These are phyloP conservation scores for Spea bombifrons DNA, from an alignment of 2,113 vertebrate species.

Conservation along the genomic window DNA sequence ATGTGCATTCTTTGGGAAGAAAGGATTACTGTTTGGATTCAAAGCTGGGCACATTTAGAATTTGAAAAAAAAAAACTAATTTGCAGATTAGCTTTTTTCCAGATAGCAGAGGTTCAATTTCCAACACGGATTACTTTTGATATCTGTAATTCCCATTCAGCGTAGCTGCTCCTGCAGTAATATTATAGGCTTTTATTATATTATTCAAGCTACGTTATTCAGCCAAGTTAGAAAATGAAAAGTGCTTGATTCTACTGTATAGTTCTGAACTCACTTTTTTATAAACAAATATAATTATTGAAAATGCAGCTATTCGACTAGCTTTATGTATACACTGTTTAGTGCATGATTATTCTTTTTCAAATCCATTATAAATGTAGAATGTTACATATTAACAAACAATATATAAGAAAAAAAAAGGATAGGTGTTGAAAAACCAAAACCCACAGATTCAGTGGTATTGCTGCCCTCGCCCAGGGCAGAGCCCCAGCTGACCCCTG, in stretches of 20 bases:
- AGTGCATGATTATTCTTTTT: too few relatives aligned
- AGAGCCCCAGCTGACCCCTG: too few relatives aligned
- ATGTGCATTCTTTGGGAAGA: background rate
- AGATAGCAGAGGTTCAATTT: slow-evolving; percentile 5
- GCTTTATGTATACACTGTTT: too few relatives aligned
- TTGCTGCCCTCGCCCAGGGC: too few relatives aligned
- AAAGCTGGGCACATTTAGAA: background rate
- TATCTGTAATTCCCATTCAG: slow-evolving; percentile 20
- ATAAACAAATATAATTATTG: too few relatives aligned
- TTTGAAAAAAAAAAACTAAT: slow-evolving; percentile 18
- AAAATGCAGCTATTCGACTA: too few relatives aligned
- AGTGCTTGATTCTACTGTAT: background rate
- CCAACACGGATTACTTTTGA: background rate
- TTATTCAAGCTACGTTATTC: background rate
- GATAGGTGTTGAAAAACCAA: too few relatives aligned
- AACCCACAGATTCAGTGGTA: too few relatives aligned
- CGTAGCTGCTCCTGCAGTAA: background rate
- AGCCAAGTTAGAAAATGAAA: background rate
- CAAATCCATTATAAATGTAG: too few relatives aligned
- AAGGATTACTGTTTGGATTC: slow-evolving; percentile 1
- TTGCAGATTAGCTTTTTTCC: slow-evolving; percentile 21
- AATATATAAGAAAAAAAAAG: too few relatives aligned
- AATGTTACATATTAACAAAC: too few relatives aligned
- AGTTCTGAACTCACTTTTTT: too few relatives aligned
- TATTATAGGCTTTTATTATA: slow-evolving; percentile 2